These are phyloP conservation scores for Tetranychus truncatus DNA, from an alignment of 2,888 invertebrate species.

Conservation along the genomic window DNA sequence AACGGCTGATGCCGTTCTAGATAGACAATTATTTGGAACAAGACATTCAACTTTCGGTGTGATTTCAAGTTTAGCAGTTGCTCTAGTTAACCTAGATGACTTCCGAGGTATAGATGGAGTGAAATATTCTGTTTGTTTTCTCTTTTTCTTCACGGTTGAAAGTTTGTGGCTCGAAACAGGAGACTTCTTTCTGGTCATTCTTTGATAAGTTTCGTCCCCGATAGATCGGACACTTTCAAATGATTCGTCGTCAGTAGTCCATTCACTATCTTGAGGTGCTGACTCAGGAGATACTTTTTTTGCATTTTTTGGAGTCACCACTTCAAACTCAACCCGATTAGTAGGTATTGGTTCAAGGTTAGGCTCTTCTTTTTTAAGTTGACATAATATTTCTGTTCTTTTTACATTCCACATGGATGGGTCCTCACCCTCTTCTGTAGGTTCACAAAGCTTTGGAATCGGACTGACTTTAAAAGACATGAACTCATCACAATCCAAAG, in stretches of 20 bases:
- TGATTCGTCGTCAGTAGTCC: constrained; percentile 18
- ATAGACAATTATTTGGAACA: background rate
- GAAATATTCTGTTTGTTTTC: constrained; percentile 13
- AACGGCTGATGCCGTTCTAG: background rate
- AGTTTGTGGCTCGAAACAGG: background rate
- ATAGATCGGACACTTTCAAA: constrained; percentile 5
- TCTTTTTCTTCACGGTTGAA: constrained; percentile 3
- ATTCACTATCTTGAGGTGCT: background rate
- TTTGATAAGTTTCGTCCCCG: background rate
- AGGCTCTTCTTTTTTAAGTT: too few species aligned
- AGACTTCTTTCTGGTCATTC: background rate
- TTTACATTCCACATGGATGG: too few species aligned
- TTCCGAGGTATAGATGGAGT: constrained; percentile 8
- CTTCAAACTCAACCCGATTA: background rate
- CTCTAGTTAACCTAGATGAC: background rate
- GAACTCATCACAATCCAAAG: too few species aligned
- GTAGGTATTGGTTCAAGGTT: too few species aligned
- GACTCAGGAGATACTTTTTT: background rate
- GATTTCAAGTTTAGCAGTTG: background rate
- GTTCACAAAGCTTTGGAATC: too few species aligned
- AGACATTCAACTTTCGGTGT: background rate
- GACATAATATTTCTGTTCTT: too few species aligned
- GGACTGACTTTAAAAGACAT: too few species aligned
- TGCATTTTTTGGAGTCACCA: background rate
- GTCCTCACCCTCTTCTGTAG: too few species aligned